Conservation (phyloP, 2,113 vertebrate genomes). For the Phalacrocorax pelagicus region DNA sequence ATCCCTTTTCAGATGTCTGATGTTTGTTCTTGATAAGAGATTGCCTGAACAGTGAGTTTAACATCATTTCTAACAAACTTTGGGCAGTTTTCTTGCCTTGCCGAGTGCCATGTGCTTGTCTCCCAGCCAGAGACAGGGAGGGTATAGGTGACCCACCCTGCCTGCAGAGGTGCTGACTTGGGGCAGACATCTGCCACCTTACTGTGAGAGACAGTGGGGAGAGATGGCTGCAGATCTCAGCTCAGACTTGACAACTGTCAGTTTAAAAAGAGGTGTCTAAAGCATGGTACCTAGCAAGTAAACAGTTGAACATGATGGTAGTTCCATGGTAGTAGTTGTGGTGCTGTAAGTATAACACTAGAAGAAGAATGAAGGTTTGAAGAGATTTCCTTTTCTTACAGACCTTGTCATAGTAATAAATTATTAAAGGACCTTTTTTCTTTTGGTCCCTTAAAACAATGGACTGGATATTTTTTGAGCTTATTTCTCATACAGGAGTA, state of each 20-base stretch:
- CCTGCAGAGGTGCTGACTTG: neutral
- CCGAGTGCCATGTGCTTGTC: neutral
- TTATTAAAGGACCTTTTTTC: neutral
- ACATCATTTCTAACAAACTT: neutral
- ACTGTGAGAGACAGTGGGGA: neutral
- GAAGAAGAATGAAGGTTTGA: neutral
- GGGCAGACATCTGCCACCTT: neutral
- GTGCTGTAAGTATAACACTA: neutral
- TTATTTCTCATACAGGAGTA: neutral
- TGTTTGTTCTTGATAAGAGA: neutral
- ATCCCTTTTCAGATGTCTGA: neutral
- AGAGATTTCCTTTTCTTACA: neutral
- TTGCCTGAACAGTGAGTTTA: neutral
- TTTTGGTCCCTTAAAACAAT: neutral
- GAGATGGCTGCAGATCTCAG: neutral
- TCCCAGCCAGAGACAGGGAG: neutral
- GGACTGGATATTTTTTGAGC: neutral
- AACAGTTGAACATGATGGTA: accelerated
- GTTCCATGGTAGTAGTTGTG: neutral
- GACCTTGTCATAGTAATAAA: neutral
- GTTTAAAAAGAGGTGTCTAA: neutral
- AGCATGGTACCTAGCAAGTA: neutral
- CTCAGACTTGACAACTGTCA: neutral
- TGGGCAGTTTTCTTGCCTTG: neutral
- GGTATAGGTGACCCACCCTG: neutral